phyloP scores from a whole-genome alignment of 2,113 vertebrate species.

The Arvicanthis niloticus region DNA sequence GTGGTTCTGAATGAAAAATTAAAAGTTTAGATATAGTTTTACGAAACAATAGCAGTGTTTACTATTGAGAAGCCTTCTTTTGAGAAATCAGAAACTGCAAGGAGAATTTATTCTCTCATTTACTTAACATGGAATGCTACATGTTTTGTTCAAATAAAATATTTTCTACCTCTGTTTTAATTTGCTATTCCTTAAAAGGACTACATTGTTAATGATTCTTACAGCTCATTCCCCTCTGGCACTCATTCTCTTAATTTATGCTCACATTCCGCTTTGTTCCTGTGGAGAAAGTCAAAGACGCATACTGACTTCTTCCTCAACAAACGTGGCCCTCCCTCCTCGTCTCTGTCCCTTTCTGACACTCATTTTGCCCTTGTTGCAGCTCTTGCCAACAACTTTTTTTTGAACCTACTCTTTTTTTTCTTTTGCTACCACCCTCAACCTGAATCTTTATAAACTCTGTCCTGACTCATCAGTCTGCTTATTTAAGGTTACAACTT shows the following conservation, averaged over 20 bases:
- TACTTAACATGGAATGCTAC: slow-evolving; percentile 50
- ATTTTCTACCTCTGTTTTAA: slow-evolving; percentile 55
- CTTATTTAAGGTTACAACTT: slow-evolving; percentile 68
- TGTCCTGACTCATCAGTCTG: slow-evolving; percentile 68
- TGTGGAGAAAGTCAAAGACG: slow-evolving; percentile 79
- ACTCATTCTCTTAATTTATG: slow-evolving; percentile 71
- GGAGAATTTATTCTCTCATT: slow-evolving; percentile 54
- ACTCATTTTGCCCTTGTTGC: slow-evolving; percentile 79
- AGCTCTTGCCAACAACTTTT: slow-evolving; percentile 77
- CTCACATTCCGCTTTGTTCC: slow-evolving; percentile 76
- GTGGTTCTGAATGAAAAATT: slow-evolving; percentile 59
- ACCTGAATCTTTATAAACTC: slow-evolving; percentile 69
- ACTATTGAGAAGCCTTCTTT: slow-evolving; percentile 52
- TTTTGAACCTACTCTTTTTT: slow-evolving; percentile 61
- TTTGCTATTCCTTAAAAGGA: slow-evolving; percentile 64
- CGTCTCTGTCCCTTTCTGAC: slow-evolving; percentile 72
- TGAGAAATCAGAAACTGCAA: slow-evolving; percentile 62
- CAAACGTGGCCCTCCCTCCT: slow-evolving; percentile 78
- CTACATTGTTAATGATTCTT: slow-evolving; percentile 66
- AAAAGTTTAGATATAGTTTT: slow-evolving; percentile 60
- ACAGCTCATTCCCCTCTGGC: slow-evolving; percentile 75
- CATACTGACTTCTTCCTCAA: slow-evolving; percentile 78
- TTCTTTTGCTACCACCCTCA: slow-evolving; percentile 60
- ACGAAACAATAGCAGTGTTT: slow-evolving; percentile 57
- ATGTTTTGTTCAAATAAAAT: slow-evolving; percentile 72